phyloP scores from a whole-genome alignment of 1,140 invertebrate genomes.

The Drosophila sulfurigaster region DNA sequence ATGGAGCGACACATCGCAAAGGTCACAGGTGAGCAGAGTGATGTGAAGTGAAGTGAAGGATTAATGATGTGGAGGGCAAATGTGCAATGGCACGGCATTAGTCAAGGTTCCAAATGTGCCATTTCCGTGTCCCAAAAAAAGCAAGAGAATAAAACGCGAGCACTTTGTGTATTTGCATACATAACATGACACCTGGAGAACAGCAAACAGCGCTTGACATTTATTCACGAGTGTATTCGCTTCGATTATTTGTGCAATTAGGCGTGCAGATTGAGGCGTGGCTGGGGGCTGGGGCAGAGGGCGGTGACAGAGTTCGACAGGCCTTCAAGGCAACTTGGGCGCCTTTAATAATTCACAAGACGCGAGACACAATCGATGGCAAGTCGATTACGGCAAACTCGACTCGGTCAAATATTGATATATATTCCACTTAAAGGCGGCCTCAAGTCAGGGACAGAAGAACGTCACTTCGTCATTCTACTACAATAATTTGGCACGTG shows the following conservation, averaged over 20 bases:
- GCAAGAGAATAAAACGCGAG: not conserved
- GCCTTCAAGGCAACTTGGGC: not conserved
- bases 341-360: slow-evolving; percentile 42
- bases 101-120: slow-evolving; percentile 6
- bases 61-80: not conserved
- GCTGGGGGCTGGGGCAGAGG: too few relatives aligned
- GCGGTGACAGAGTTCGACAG: too few relatives aligned
- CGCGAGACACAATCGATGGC: slow-evolving; percentile 40
- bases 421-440: not conserved
- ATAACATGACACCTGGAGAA: slow-evolving; percentile 66
- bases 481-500: slow-evolving; percentile 5
- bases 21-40: slow-evolving; percentile 76
- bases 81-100: slow-evolving; percentile 65
- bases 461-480: too few relatives aligned
- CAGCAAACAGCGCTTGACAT: slow-evolving; percentile 12
- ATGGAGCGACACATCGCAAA: slow-evolving; percentile 76
- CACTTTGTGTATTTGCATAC: slow-evolving; percentile 45
- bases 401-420: slow-evolving; percentile 45
- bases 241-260: slow-evolving; percentile 31
- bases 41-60: not conserved
- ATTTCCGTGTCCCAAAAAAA: slow-evolving; percentile 4
- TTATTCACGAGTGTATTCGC: slow-evolving; percentile 21
- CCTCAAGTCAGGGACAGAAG: slow-evolving; percentile 4
- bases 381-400: slow-evolving; percentile 42
- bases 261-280: not conserved